Conservation (phyloP, 53 echinoderm and acorn worm genomes). For the Crossaster papposus region DNA sequence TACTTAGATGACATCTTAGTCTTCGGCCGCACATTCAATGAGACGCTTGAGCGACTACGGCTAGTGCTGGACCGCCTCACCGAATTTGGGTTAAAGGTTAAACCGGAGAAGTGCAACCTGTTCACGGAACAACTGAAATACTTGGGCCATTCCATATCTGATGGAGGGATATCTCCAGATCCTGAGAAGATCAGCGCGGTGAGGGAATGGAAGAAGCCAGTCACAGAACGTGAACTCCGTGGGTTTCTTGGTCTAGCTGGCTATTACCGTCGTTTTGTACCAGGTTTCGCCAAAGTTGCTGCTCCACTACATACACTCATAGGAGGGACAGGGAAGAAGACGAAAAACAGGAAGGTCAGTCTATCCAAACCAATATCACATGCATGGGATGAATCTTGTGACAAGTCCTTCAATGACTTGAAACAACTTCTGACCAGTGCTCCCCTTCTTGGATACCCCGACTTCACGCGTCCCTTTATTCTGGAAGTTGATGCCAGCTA, state of each 20-base stretch:
- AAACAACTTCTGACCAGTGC: constrained; percentile 37
- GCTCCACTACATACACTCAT: too few relatives aligned
- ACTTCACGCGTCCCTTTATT: constrained; percentile 48
- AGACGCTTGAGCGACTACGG: too few relatives aligned
- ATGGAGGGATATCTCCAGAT: too few relatives aligned
- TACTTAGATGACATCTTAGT: too few relatives aligned
- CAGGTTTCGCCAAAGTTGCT: background rate
- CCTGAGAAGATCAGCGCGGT: too few relatives aligned
- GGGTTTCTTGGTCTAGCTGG: background rate
- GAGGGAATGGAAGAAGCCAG: too few relatives aligned
- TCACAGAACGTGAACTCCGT: too few relatives aligned
- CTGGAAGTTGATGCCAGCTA: too few relatives aligned
- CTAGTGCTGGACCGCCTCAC: background rate
- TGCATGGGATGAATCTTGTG: constrained; percentile 2
- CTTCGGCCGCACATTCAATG: too few relatives aligned
- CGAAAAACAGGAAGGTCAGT: background rate
- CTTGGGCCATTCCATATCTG: constrained; percentile 1
- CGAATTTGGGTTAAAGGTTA: background rate
- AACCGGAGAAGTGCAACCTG: constrained; percentile 6
- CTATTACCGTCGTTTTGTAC: background rate
- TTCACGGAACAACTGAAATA: too few relatives aligned
- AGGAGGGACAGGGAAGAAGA: background rate
- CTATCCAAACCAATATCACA: background rate
- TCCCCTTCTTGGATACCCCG: constrained; percentile 47
- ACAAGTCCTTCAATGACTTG: background rate